These are phyloP conservation scores for Hydraecia micacea DNA, from an alignment of 2,888 invertebrate genomes.

Conservation along the genomic window DNA sequence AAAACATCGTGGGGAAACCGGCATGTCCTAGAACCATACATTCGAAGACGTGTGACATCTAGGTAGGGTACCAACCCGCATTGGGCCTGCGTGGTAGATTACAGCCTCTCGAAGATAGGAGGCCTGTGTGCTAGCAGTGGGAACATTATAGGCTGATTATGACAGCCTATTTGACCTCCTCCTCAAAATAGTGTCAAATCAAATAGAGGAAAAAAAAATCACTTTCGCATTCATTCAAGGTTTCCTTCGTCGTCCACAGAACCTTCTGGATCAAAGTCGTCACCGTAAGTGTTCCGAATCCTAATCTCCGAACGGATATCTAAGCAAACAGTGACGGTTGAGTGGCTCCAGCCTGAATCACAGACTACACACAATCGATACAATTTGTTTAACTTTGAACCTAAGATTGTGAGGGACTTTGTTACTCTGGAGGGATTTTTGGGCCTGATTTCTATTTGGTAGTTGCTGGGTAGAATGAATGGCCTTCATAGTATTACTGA, in stretches of 20 bases:
- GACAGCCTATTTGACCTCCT: too few species aligned
- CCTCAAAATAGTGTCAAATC: too few species aligned
- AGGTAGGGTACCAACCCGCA: too few species aligned
- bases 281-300: constrained; percentile 19
- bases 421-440: neutral
- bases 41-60: too few species aligned
- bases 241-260: neutral
- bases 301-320: constrained; percentile 34
- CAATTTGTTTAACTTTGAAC: constrained; percentile 13
- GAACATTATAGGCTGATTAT: too few species aligned
- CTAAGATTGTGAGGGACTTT: neutral
- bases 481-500: neutral
- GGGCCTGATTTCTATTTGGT: neutral
- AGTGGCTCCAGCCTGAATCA: constrained; percentile 8
- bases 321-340: constrained; percentile 28
- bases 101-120: too few species aligned
- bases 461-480: neutral
- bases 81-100: too few species aligned
- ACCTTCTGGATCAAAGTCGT: constrained; percentile 18
- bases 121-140: too few species aligned
- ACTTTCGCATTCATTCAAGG: constrained; percentile 7
- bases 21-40: too few species aligned
- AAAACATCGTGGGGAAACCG: too few species aligned
- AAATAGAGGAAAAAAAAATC: too few species aligned
- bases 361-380: constrained; percentile 16